Evolutionary conservation across 1,140 invertebrate genomes (phyloP), one percentile per base, ranked within the genome.

Genomic region (Heliothis subflexa): DNA sequence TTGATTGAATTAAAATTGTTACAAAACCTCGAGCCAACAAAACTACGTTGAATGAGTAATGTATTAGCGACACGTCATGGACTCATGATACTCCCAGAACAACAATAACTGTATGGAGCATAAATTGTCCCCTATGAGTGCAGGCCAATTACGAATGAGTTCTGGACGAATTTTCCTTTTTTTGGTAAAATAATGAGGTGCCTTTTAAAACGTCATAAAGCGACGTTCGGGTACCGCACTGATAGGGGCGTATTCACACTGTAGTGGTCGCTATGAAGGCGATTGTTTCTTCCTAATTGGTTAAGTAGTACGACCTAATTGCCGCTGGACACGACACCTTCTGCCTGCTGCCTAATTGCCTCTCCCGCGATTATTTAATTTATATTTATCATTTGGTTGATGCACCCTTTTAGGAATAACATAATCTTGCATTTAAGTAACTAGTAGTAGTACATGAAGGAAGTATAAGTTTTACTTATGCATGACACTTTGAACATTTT

Each of bases 251-350:
- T 93, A 92, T 94, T 93, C 89, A 91, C 87, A 85, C 59, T 40
- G 25, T 40, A 62, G 73, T 73, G 81, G 79, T 74, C 72, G 74
- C 81, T 59, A 93, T 94, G 89, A 81, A 92, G 93, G 92, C 88
- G 87, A 94, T 94, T 94, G 91, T 94, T 92, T 93, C 90, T 89
- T 78, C 83, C 87, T 93, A 93, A 93, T 93, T 93, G 93, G 90
- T 92, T 91, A 94, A 94, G 89, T 91, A 92, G 88, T 79, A 75
- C 88, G 81, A 85, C 78, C 90, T 94, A 94, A 94, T 93, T 89
- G 91, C 78, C 62, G 59, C 73, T 78, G 83, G 84, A 89, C 93
- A 94, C 91, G 93, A 89, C 82, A 93, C 83, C 79, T 79, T 80
- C 61, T 33, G 59, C 45, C 47, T 25, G 28, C 68, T 57, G 71